Evolutionary conservation across 2,888 invertebrate species (phyloP), one percentile per base, ranked within the genome.

Genomic region (Apantesis nais): DNA sequence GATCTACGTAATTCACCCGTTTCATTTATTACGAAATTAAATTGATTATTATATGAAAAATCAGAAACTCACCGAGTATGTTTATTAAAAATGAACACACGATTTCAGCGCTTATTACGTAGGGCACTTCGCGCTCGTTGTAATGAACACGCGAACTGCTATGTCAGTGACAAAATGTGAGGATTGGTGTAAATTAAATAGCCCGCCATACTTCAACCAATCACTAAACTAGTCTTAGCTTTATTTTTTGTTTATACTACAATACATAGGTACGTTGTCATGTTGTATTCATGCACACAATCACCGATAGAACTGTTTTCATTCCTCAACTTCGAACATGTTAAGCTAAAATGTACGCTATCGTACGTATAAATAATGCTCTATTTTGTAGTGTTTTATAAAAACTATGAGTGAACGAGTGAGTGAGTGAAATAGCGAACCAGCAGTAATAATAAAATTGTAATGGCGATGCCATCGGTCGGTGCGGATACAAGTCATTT

Each of bases 101-200:
- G 93, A 95, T 94, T 95, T 94, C 94, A 93, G 94, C 89, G 93
- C 95, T 93, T 95, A 95, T 94, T 94, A 94, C 93, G 94, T 93
- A 92, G 92, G 90, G 84, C 92, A 93, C 93, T 92, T 94, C 90
- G 90, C 88, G 89, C 88, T 91, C 86, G 85, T 87, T 89, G 87
- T 86, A 91, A 90, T 90, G 90, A 92, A 91, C 90, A 90, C 88
- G 88, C 83, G 89, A 90, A 86, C 84, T 86, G 85, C 88, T 86
- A 90, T 90, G 90, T 90, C 90, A 90, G 81, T 84, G 80, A 80
- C 79, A 87, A 88, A 86, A 84, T 76, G 77, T 79, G 85, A 73
- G 83, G 83, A 94, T 95, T 95, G 94, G 95, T 82, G 82, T 62
- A 90, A 90, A 83, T 95, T 90, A 88, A 94, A 94, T 85, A 70